Evolutionary conservation across 2,888 invertebrate genomes (phyloP), one percentile per base, ranked within the genome.

Genomic region (Cantharis flavilabris): DNA sequence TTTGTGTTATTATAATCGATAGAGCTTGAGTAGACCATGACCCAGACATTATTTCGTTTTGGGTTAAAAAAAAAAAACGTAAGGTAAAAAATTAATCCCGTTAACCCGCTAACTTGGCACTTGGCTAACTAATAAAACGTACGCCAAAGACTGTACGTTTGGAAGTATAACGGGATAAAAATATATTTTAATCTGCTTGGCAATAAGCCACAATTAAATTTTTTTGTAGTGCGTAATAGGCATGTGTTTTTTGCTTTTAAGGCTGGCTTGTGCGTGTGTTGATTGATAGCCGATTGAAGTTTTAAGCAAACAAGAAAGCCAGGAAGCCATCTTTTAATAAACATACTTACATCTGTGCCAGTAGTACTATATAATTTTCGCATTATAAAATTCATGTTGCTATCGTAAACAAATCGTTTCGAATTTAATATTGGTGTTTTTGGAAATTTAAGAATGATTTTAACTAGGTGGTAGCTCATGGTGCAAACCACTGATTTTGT

Each of bases 11-110:
- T 26, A 49, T 5, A 49, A 49, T 49, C 49, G n/a, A 49, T 49
- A 23, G n/a, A 49, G n/a, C n/a, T 49, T 91, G 91, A 83, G 95
- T 92, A 81, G 94, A 93, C 95, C 95, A 94, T 87, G 94, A 94
- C 84, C 92, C 93, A 80, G 89, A 91, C 91, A 91, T 91, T 63
- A 62, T 67, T 23, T 67, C 13, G 88, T 88, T 72, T 72, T 67
- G 49, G 16, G 86, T 86, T 83, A 49, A 62, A 62, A 20, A 20
- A 20, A 33, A 33, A 70, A 28, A 13, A 23, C 5, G 11, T 69
- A 16, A 30, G 33, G 30, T 16, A 62, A 67, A 67, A 33, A 65
- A 62, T 67, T 16, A 69, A 72, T 72, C 62, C 62, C 9, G 26
- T 63, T 49, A 49, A 69, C 49, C 62, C 63, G 33, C 62, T 14